A percentile compares a stretch with the other conserved stretches of the same genome.
These are phyloP conservation scores for Sinonovacula constricta DNA, from an alignment of 1,140 invertebrate species.

Conservation along the genomic window DNA sequence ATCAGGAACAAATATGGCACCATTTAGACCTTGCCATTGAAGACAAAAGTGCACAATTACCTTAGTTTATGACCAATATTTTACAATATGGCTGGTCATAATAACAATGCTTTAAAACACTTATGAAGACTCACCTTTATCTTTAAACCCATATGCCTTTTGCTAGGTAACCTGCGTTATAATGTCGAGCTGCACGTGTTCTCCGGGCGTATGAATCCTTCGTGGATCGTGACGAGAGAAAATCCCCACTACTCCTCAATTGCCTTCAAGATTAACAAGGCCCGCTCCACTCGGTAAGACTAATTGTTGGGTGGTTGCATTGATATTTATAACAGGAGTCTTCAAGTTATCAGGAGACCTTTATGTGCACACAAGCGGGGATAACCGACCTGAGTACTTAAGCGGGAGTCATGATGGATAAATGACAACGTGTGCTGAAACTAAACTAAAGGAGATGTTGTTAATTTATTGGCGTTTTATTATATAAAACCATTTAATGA, in stretches of 20 bases:
- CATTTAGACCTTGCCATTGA: background rate
- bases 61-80: background rate
- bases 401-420: no score
- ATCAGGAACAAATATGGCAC: background rate
- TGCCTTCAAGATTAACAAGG: background rate
- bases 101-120: background rate
- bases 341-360: no score
- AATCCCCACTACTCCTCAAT: conserved; percentile 10
- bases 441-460: no score
- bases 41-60: background rate
- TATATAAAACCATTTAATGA: no score
- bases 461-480: no score
- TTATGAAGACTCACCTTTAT: no score
- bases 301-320: no score
- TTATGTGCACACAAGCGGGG: no score
- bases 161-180: conserved; percentile 20
- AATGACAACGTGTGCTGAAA: no score
- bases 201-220: conserved; percentile 19
- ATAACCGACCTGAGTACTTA: no score
- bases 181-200: conserved; percentile 36
- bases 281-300: conserved; percentile 12
- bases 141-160: no score
- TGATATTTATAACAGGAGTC: no score
- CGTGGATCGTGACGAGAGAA: conserved; percentile 4
- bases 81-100: background rate